Evolutionary conservation across 2,113 vertebrate species (phyloP).

Genomic region (Nematolebias whitei): DNA sequence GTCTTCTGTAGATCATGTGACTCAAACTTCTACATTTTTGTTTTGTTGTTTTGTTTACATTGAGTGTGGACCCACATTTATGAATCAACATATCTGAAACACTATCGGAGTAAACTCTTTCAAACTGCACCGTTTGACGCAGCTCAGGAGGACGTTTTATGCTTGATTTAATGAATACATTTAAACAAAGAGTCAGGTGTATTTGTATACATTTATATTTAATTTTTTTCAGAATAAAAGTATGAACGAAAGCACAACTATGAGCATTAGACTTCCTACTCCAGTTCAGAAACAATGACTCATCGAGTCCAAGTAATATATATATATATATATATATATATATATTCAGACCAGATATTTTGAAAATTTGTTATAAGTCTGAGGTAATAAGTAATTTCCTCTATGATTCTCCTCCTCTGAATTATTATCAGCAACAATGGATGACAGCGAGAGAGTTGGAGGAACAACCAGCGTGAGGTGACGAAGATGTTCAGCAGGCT

Average conservation of each 20-base stretch:
- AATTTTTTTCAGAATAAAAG: not conserved
- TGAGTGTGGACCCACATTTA: too few relatives aligned
- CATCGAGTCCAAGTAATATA: not conserved
- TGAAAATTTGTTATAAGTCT: not conserved
- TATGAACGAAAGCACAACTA: not conserved
- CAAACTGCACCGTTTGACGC: too few relatives aligned
- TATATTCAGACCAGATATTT: too few relatives aligned
- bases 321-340: not conserved
- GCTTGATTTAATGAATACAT: too few relatives aligned
- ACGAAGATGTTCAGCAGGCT: not conserved
- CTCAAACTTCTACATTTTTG: too few relatives aligned
- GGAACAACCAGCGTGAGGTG: not conserved
- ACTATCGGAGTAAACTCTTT: too few relatives aligned
- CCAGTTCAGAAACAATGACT: not conserved
- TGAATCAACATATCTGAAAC: too few relatives aligned
- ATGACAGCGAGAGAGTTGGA: not conserved
- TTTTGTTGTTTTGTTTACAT: too few relatives aligned
- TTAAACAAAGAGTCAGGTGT: not conserved
- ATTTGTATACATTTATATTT: not conserved
- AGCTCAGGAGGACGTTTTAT: too few relatives aligned
- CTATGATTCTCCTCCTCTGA: too few relatives aligned
- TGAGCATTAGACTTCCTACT: not conserved
- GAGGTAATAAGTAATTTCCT: slow-evolving; percentile 4
- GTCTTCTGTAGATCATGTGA: too few relatives aligned
- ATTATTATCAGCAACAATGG: not conserved